Evolutionary conservation across 1,140 invertebrate genomes (phyloP), one percentile per base, ranked within the genome.

Genomic region (Druon quercuslanigerum): DNA sequence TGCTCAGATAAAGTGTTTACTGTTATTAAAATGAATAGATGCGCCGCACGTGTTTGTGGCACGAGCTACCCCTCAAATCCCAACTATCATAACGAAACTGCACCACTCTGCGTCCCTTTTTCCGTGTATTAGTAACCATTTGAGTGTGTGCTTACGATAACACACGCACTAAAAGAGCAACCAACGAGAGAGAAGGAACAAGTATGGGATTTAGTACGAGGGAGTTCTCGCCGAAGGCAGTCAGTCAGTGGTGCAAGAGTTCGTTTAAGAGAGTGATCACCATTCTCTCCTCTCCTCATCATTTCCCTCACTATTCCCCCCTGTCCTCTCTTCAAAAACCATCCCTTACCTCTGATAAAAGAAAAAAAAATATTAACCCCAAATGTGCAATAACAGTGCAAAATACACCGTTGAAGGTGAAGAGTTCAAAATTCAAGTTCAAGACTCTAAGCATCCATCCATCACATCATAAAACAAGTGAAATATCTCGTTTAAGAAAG

Each of bases 161-260:
- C 40, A 50, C 17, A 52, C 14, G 72, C 71, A 51, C 71, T 75
- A 79, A 73, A 78, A 50, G 51, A 74, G 66, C 80, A 54, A 33
- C 60, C 60, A 40, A 66, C 60, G n/a, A 66, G 52, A 80, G 74
- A 74, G 66, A 79, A 74, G 72, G 79, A 78, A 75, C 72, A 75
- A 75, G 71, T 51, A 75, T 79, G 79, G 40, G 78, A 76, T 78
- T 33, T 33, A 33, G 81, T 86, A 77, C 82, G 84, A 81, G 87
- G 79, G 83, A 84, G 85, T 84, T 86, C 81, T 81, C 81, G 9
- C 52, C 50, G 79, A 79, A 84, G 71, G 33, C 81, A 77, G 72
- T 83, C 71, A 73, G 56, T 79, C 82, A 78, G 78, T 77, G 73
- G 79, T 78, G 74, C 52, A 72, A 76, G 75, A 78, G 78, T 73